phyloP scores from a whole-genome alignment of 2,888 invertebrate species.

The Beris morrisii region DNA sequence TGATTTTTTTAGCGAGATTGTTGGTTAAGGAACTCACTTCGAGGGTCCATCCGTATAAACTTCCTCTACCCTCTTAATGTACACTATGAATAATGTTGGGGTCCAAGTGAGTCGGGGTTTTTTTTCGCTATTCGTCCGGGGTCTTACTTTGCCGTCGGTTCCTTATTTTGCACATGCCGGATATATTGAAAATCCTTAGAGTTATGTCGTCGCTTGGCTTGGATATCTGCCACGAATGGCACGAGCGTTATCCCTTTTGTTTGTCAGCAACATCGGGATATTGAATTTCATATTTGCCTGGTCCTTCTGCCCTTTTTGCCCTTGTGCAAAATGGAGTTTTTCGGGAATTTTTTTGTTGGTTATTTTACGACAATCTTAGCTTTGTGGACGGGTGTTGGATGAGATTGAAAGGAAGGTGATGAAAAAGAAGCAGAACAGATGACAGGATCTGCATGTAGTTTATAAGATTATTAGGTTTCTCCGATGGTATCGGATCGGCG shows the following conservation, averaged over 20 bases:
- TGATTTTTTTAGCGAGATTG: no score
- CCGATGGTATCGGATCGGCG: slow-evolving; percentile 6
- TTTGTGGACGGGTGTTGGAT: slow-evolving; percentile 1
- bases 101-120: no score
- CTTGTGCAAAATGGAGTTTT: slow-evolving; percentile 18
- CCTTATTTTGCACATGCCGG: slow-evolving; percentile 32
- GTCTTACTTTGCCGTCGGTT: no score
- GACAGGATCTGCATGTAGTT: slow-evolving; percentile 25
- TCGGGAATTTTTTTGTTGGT: no score
- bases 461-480: slow-evolving; percentile 25
- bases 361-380: no score
- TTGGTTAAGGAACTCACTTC: no score
- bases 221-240: slow-evolving; percentile 29
- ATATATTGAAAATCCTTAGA: slow-evolving; percentile 23
- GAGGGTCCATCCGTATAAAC: no score
- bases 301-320: slow-evolving; percentile 24
- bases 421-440: slow-evolving; percentile 13
- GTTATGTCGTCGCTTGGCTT: neutral
- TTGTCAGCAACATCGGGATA: slow-evolving; percentile 26
- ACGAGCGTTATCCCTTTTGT: slow-evolving; percentile 30
- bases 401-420: slow-evolving; percentile 19
- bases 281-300: slow-evolving; percentile 29
- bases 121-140: no score
- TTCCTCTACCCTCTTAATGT: no score
- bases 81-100: no score